Percentiles rank a stretch among this genome's conserved stretches.
These are phyloP conservation scores for Nothocercus julius DNA, from an alignment of 2,113 vertebrate genomes.

Conservation along the genomic window DNA sequence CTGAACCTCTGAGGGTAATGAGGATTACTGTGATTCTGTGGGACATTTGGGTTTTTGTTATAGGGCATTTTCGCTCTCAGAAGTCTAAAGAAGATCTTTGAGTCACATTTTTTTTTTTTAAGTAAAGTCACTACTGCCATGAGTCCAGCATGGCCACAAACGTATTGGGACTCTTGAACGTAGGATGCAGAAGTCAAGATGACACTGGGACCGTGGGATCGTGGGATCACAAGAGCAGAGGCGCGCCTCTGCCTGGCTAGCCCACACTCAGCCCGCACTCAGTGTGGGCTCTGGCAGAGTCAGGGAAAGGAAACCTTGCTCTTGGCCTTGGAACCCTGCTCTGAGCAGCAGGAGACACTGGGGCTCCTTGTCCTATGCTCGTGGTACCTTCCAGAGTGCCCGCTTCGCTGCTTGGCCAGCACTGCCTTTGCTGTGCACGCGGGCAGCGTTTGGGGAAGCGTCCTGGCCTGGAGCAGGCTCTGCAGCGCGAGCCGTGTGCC, in stretches of 20 bases:
- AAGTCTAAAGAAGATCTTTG: neutral
- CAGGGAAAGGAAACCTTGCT: neutral
- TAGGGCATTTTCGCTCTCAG: neutral
- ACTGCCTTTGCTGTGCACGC: neutral
- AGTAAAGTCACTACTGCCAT: neutral
- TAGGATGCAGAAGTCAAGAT: neutral
- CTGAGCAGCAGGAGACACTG: accelerated
- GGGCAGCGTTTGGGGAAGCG: accelerated
- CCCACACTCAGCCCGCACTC: accelerated
- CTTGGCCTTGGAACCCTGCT: no score
- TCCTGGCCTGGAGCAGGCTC: no score
- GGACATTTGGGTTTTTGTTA: neutral
- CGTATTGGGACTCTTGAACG: neutral
- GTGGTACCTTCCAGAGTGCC: accelerated
- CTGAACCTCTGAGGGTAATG: neutral
- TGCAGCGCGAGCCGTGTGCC: neutral
- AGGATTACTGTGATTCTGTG: neutral
- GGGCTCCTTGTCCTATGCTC: accelerated
- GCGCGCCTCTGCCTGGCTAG: no score
- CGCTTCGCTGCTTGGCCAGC: accelerated
- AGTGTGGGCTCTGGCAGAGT: neutral
- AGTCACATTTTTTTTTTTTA: neutral
- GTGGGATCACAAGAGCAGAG: neutral
- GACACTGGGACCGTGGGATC: neutral
- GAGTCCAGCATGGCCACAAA: neutral